Evolutionary conservation across 2,113 vertebrate genomes (phyloP).

Genomic region (Dunckerocampus dactyliophorus): DNA sequence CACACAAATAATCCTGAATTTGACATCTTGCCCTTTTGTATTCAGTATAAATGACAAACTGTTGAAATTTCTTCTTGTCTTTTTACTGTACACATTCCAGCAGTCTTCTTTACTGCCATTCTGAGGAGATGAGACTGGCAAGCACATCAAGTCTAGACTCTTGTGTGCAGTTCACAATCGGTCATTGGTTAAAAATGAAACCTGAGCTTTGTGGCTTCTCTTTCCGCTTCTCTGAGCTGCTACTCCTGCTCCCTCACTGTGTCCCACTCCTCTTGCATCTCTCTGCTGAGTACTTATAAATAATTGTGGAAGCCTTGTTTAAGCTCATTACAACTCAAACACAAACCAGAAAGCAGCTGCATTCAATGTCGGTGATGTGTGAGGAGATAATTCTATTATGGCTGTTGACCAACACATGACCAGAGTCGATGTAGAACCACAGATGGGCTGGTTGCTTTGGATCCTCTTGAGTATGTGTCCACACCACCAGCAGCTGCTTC

Average conservation of each 20-base stretch:
- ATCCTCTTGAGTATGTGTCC: constrained; percentile 47
- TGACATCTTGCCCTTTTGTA: neutral
- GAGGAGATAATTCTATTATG: constrained; percentile 13
- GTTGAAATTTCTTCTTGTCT: constrained; percentile 7
- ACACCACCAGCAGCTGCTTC: constrained; percentile 27
- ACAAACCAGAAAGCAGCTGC: constrained; percentile 28
- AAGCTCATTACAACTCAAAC: constrained; percentile 7
- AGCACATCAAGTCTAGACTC: constrained; percentile 46
- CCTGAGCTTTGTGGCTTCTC: constrained; percentile 34
- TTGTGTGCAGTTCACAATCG: constrained; percentile 36
- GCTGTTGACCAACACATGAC: constrained; percentile 25
- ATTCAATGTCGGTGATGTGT: constrained; percentile 11
- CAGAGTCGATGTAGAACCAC: constrained; percentile 10
- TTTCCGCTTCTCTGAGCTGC: constrained; percentile 27
- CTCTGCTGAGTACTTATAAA: constrained; percentile 14
- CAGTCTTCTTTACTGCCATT: constrained; percentile 7
- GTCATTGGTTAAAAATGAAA: constrained; percentile 50
- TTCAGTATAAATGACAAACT: neutral
- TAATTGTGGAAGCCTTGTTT: constrained; percentile 18
- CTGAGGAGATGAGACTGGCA: constrained; percentile 28
- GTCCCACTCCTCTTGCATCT: constrained; percentile 9
- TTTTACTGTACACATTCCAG: neutral
- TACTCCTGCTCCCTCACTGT: constrained; percentile 16
- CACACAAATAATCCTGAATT: no score
- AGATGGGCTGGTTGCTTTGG: constrained; percentile 26